Conservation (phyloP, 2,797 vertebrate genomes). For the Etheostoma nigrum region DNA sequence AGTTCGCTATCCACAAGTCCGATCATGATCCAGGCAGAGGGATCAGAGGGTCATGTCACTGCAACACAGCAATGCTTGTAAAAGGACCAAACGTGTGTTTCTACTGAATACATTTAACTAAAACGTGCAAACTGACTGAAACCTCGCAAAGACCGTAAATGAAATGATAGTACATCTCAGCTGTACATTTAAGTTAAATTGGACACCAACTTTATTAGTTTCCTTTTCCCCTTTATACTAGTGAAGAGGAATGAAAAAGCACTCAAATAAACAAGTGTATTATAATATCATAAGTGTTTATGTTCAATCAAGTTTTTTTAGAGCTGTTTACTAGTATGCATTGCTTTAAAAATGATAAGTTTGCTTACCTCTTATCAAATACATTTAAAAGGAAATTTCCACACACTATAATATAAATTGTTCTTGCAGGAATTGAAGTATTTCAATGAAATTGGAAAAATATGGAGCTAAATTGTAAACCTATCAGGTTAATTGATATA, state of each 20-base stretch:
- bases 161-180: not conserved
- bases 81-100: constrained; percentile 20
- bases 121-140: constrained; percentile 6
- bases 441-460: not conserved
- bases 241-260: not conserved
- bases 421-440: not conserved
- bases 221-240: constrained; percentile 12
- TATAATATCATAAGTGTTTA: not conserved
- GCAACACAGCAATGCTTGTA: not conserved
- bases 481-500: constrained; percentile 19
- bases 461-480: constrained; percentile 7
- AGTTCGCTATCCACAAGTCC: constrained; percentile 3
- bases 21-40: constrained; percentile 20
- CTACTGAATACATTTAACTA: not conserved
- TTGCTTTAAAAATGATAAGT: constrained; percentile 1
- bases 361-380: not conserved
- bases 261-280: not conserved
- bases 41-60: constrained; percentile 18
- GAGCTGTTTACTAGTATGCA: constrained; percentile 5
- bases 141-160: not conserved
- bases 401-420: not conserved
- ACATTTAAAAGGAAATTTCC: not conserved
- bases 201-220: not conserved
- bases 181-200: constrained; percentile 11
- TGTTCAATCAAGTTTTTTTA: constrained; percentile 22